Evolutionary conservation across 2,797 vertebrate species (phyloP).

Genomic region (Aulostomus chinensis): DNA sequence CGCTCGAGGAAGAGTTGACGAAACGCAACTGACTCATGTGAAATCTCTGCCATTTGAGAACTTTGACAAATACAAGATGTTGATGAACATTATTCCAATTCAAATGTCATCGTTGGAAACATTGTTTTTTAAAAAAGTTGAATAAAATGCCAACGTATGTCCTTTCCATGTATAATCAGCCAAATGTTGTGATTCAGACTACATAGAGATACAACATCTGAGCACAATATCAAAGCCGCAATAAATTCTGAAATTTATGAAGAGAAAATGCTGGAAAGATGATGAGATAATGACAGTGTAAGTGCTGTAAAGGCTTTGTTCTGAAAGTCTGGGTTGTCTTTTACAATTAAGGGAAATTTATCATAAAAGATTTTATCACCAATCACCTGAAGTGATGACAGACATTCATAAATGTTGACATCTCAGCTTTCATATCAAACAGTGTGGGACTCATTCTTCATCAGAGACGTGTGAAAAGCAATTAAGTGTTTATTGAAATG

Average conservation of each 20-base stretch:
- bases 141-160: background rate
- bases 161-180: background rate
- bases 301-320: conserved; percentile 13
- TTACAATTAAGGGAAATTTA: conserved; percentile 26
- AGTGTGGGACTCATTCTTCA: conserved; percentile 17
- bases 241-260: background rate
- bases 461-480: conserved; percentile 49
- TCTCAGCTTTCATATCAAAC: conserved; percentile 30
- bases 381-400: conserved; percentile 23
- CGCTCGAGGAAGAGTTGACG: too few relatives aligned
- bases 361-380: conserved; percentile 27
- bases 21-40: background rate
- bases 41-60: background rate
- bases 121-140: too few relatives aligned
- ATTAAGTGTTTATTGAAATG: conserved; percentile 48
- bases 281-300: conserved; percentile 15
- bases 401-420: conserved; percentile 43
- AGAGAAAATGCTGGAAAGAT: background rate
- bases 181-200: too few relatives aligned
- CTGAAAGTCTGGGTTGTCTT: conserved; percentile 18
- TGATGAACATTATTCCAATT: background rate
- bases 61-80: too few relatives aligned
- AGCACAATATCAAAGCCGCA: too few relatives aligned
- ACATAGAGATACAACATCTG: too few relatives aligned
- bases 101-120: background rate